Percentiles rank a stretch among this genome's conserved stretches.
Evolutionary conservation across 2,113 vertebrate genomes (phyloP).

Genomic region (Morone chrysops): DNA sequence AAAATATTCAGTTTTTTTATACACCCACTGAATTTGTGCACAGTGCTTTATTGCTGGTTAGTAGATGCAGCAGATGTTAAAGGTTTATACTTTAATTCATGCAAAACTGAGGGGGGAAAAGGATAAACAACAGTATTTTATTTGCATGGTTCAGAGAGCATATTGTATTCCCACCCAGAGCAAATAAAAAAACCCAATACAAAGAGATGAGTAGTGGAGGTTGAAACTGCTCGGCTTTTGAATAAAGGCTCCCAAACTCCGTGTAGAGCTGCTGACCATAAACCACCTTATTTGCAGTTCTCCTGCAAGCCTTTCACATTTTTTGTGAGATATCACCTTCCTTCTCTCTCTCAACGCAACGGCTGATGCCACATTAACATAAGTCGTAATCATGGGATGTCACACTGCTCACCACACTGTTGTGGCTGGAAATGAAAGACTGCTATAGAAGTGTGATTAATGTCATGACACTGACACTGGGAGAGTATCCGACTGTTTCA

Average conservation of each 20-base stretch:
- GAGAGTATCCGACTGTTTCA: background rate
- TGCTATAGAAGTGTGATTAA: background rate
- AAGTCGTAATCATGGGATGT: background rate
- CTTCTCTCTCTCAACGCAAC: background rate
- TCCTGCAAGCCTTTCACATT: background rate
- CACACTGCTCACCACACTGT: background rate
- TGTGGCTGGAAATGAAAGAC: constrained; percentile 11
- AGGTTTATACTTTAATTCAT: background rate
- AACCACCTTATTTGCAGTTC: constrained; percentile 15
- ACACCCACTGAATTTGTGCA: background rate
- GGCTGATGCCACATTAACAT: background rate
- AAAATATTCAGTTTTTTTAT: background rate
- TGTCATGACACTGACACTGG: background rate
- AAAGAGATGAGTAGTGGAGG: background rate
- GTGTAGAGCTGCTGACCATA: no score
- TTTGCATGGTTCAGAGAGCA: background rate
- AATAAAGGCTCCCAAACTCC: background rate
- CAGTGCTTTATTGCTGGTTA: background rate
- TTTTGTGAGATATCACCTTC: background rate
- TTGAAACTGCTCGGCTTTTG: background rate
- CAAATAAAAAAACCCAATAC: background rate
- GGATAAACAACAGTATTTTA: background rate
- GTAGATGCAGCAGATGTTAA: background rate
- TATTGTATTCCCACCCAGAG: background rate
- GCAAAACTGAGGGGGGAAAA: background rate